These are phyloP conservation scores for Pluvianellus socialis DNA, from an alignment of 2,113 vertebrate species.

Conservation along the genomic window DNA sequence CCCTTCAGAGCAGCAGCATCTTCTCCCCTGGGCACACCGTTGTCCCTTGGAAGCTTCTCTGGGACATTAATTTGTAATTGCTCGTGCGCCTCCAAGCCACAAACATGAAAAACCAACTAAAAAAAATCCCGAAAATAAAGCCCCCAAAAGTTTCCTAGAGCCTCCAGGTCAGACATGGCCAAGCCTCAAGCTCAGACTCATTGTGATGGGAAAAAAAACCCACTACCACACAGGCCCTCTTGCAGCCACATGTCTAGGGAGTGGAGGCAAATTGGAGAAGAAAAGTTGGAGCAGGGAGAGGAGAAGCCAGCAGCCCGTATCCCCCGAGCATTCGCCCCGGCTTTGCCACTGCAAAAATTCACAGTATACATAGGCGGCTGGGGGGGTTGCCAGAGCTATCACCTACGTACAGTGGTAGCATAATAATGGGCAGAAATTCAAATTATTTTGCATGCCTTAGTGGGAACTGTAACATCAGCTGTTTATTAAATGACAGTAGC, in stretches of 20 bases:
- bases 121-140: not conserved
- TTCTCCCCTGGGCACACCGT: slow-evolving; percentile 24
- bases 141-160: not conserved
- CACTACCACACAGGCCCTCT: not conserved
- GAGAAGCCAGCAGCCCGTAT: not conserved
- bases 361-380: not conserved
- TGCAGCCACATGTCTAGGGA: not conserved
- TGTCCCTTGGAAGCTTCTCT: slow-evolving; percentile 62
- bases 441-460: slow-evolving; percentile 64
- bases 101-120: not conserved
- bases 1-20: slow-evolving; percentile 56
- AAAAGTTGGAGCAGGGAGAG: not conserved
- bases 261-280: not conserved
- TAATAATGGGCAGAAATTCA: slow-evolving; percentile 69
- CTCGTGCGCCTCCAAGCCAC: slow-evolving; percentile 23
- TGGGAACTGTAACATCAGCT: slow-evolving; percentile 74
- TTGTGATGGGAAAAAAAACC: fast-evolving
- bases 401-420: slow-evolving; percentile 60
- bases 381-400: slow-evolving; percentile 35
- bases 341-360: slow-evolving; percentile 31
- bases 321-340: not conserved
- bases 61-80: slow-evolving; percentile 16
- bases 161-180: not conserved
- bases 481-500: slow-evolving; percentile 79
- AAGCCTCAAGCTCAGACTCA: not conserved